Evolutionary conservation across 1,140 invertebrate genomes (phyloP), one percentile per base, ranked within the genome.

Genomic region (Anastatus disparis): DNA sequence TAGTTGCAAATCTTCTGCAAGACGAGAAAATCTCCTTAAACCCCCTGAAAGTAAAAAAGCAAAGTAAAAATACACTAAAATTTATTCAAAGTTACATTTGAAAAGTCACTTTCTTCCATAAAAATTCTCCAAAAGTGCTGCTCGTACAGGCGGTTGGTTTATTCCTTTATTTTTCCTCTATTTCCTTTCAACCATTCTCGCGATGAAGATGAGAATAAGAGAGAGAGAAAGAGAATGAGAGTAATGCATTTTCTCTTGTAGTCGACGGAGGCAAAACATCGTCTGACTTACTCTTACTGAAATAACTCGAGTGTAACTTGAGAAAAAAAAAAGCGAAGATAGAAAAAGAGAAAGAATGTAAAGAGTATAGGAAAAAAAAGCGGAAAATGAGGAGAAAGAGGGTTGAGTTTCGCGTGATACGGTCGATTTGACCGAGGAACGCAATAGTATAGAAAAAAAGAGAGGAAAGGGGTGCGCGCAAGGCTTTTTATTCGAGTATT

Each of bases 251-350:
- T 13, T n/a, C 40, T 20, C 9, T 1, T 35, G 13, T 10, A 7
- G 26, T 26, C 31, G 63, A 52, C n/a, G 38, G 31, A 56, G 53
- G 52, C n/a, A 66, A 66, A 66, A 66, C 63, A 56, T 17, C 50
- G 53, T 42, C 24, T 44, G 63, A 55, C 50, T n/a, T n/a, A n/a
- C n/a, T 44, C 22, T 50, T 20, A 58, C 13, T 24, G 35, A 69
- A 55, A 52, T 46, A 69, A 69, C 10, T 69, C 44, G 46, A 69
- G 56, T 52, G 66, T 52, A 61, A 69, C 56, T 50, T 31, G 55
- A 69, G 56, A 29, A 27, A 69, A 52, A 7, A 3, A 53, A 20
- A 38, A 22, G 12, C 46, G 22, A 12, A 46, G 27, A 31, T 13
- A 46, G 48, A 48, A 31, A 20, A 1, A 44, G 52, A 56, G 38